Conservation (phyloP, 2,888 invertebrate genomes). For the Cistogaster globosa region DNA sequence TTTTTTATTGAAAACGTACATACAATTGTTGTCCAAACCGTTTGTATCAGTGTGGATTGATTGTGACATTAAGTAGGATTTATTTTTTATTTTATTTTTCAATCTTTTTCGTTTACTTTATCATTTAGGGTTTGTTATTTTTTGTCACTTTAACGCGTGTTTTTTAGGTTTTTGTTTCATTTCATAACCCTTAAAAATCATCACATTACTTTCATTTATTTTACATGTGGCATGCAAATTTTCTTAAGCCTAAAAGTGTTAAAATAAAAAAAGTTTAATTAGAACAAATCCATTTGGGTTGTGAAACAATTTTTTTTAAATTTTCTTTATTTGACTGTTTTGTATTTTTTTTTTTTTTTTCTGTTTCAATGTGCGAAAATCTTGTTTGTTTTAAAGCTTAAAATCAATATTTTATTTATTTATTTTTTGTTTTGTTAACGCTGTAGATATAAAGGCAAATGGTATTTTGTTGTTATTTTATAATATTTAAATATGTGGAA, state of each 20-base stretch:
- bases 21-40: constrained; percentile 60
- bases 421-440: not conserved
- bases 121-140: constrained; percentile 60
- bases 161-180: constrained; percentile 51
- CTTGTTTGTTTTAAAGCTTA: constrained; percentile 75
- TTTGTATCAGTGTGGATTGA: constrained; percentile 78
- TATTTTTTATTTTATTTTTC: constrained; percentile 80
- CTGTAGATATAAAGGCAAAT: constrained; percentile 37
- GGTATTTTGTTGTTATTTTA: constrained; percentile 48
- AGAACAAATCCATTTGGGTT: constrained; percentile 63
- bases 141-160: constrained; percentile 71
- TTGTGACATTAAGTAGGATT: constrained; percentile 82
- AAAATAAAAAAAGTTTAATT: constrained; percentile 65
- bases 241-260: constrained; percentile 61
- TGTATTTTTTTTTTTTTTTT: constrained; percentile 13
- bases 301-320: constrained; percentile 57
- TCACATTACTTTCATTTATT: constrained; percentile 63
- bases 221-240: constrained; percentile 65
- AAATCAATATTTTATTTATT: constrained; percentile 51
- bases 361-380: constrained; percentile 70
- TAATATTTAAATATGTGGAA: constrained; percentile 30
- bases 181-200: constrained; percentile 71
- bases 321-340: constrained; percentile 10
- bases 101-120: constrained; percentile 60
- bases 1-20: constrained; percentile 10